Evolutionary conservation across 1,140 invertebrate genomes (phyloP), one percentile per base, ranked within the genome.

Genomic region (Elymnias hypermnestra): DNA sequence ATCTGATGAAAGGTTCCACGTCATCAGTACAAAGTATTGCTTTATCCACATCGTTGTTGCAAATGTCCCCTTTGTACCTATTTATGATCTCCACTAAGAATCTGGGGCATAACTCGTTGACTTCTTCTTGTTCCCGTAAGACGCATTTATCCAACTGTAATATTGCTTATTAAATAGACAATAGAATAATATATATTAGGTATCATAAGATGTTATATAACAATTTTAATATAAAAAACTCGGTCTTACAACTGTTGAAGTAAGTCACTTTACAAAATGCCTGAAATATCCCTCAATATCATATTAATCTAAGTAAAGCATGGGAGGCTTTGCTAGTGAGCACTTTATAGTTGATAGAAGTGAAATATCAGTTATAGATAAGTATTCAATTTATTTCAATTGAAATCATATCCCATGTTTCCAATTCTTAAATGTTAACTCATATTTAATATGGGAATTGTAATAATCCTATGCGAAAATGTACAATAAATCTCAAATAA

Each of bases 81-180:
- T 56, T 47, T 0, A 61, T 26, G 0, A 71, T 47, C n/a, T 61
- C 53, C n/a, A 56, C 13, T 19, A 69, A 39, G 14, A 28, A 47
- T 1, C 10, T 53, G 1, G 29, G 10, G 15, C 48, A 56, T 12
- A 72, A 33, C 6, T 46, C 5, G 6, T 14, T 41, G 1, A 57
- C 45, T 41, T 57, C 31, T 3, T 41, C 14, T 3, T 31, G 47
- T 1, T 37, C 18, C n/a, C n/a, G n/a, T n/a, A n/a, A n/a, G 0
- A 67, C 39, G 25, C 72, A 75, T 52, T 50, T 57, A 47, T 64
- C 70, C 22, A 72, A 14, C 72, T 75, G n/a, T n/a, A 41, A 8
- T 57, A 58, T 22, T 22, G 21, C 21, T 12, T 25, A 28, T 31
- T 19, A 37, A 12, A 8, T 13, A 3, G 1, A 8, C 6, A 17